Percentiles rank a stretch among this genome's conserved stretches.
These are phyloP conservation scores for Dicentrarchus labrax DNA, from an alignment of 2,113 vertebrate genomes.

Conservation along the genomic window DNA sequence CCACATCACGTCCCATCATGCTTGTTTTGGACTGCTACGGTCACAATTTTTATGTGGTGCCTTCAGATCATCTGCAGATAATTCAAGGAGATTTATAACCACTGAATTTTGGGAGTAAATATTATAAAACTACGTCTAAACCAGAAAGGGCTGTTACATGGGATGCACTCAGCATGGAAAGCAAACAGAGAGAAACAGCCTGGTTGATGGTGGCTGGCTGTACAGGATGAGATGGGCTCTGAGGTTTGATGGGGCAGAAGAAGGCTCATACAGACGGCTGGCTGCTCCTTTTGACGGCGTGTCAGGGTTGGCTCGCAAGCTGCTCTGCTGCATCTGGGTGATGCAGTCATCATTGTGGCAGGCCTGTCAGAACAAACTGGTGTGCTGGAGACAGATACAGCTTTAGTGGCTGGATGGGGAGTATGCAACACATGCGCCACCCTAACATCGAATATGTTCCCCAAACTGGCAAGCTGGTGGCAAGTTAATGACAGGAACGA, in stretches of 20 bases:
- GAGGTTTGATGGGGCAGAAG: constrained; percentile 91
- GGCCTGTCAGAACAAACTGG: constrained; percentile 93
- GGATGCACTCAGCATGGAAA: constrained; percentile 30
- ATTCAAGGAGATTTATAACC: constrained; percentile 66
- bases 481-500: constrained; percentile 87
- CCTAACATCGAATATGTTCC: constrained; percentile 95
- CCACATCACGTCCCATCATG: constrained; percentile 65
- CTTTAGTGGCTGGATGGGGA: constrained; percentile 89
- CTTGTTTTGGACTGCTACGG: constrained; percentile 44
- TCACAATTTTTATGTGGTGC: constrained; percentile 34
- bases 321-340: constrained; percentile 88
- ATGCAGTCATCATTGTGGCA: constrained; percentile 94
- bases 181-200: constrained; percentile 48
- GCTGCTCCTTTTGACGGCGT: constrained; percentile 92
- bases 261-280: constrained; percentile 85
- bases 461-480: constrained; percentile 92
- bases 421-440: constrained; percentile 92
- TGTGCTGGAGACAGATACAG: constrained; percentile 85
- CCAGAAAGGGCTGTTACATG: constrained; percentile 19
- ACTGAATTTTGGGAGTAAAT: constrained; percentile 21
- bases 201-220: constrained; percentile 40
- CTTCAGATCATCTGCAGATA: constrained; percentile 39
- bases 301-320: constrained; percentile 91
- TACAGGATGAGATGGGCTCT: constrained; percentile 64
- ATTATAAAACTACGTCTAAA: constrained; percentile 21